Conservation (phyloP, 23 tunicate genomes). For the Ciona savignyi region DNA sequence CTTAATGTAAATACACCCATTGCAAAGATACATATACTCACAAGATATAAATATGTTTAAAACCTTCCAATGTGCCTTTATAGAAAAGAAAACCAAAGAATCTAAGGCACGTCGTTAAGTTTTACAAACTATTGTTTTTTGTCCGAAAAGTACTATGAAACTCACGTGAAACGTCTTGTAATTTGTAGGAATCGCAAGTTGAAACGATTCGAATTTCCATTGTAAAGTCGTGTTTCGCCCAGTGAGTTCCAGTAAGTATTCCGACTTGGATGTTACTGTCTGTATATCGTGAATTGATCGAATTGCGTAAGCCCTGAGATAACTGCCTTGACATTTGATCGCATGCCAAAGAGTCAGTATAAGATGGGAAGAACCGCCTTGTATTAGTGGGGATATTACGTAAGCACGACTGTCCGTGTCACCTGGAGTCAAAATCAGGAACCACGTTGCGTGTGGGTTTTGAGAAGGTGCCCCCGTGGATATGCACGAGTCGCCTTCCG, state of each 20-base stretch:
- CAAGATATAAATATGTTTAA: too few species aligned
- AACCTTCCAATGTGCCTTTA: too few species aligned
- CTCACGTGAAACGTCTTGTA: slow-evolving; percentile 30
- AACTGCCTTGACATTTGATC: slow-evolving; percentile 19
- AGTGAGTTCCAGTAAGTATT: background rate
- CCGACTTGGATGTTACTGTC: background rate
- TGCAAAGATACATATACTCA: too few species aligned
- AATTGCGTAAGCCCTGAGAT: slow-evolving; percentile 3
- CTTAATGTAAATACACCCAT: too few species aligned
- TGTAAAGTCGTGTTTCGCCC: background rate
- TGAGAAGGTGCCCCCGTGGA: slow-evolving; percentile 8
- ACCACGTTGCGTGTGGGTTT: slow-evolving; percentile 24
- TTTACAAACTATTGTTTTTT: too few species aligned
- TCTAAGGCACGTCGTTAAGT: background rate
- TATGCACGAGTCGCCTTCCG: slow-evolving; percentile 22
- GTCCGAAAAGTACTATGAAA: background rate
- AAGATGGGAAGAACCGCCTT: slow-evolving; percentile 24
- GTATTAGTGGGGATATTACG: slow-evolving; percentile 30
- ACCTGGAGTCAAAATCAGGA: slow-evolving; percentile 7
- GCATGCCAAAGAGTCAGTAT: slow-evolving; percentile 25
- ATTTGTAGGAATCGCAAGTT: slow-evolving; percentile 18
- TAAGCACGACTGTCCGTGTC: background rate
- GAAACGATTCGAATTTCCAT: slow-evolving; percentile 16
- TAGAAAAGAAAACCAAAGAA: background rate
- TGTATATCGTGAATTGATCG: slow-evolving; percentile 5